Evolutionary conservation across 2,888 invertebrate genomes (phyloP), one percentile per base, ranked within the genome.

Genomic region (Stenchaetothrips biformis): DNA sequence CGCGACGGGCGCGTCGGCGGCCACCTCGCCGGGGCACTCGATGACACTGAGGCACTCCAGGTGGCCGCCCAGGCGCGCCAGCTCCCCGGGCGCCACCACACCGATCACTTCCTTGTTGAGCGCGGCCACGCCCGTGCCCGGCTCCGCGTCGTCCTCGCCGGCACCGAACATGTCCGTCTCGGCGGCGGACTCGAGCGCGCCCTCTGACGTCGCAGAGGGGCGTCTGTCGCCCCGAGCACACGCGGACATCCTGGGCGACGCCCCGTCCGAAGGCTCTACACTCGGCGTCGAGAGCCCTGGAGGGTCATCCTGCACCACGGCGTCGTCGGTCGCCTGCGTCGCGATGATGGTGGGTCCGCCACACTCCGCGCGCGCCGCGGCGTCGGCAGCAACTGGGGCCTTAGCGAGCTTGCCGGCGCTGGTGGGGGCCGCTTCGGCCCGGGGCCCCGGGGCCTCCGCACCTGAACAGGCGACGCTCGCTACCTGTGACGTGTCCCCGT

Each of bases 151-250:
- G 48, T 81, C 80, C 78, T 88, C 88, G 0, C 87, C 87, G 83
- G 87, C 88, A 82, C 88, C 89, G 48, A 89, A 88, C 62, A 87
- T 86, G 78, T 88, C 88, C 4, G 89, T 89, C 82, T 89, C 89
- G 80, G 89, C 88, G 0, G 90, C 90, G 25, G 90, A 89, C 59
- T 87, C 87, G 83, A 89, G 13, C 67, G 67, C 67, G 67, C 25
- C 67, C 67, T 74, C 67, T 74, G 67, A 7, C 59, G 67, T 21
- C 25, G 67, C 67, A 74, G 67, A 74, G 67, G 67, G 67, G 21
- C 67, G 67, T 21, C 67, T 25, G 67, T 67, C 67, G 67, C 67
- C 21, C 4, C 59, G 59, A 13, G 59, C 59, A 11, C 67, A 25
- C 25, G 37, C 37, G 37, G 37, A 37, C 37, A 37, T 37, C 37